Percentiles rank a stretch among this genome's conserved stretches.
These are phyloP conservation scores for Zoanthus sansibaricus DNA, from an alignment of 92 coral and sea anemone species.

Conservation along the genomic window DNA sequence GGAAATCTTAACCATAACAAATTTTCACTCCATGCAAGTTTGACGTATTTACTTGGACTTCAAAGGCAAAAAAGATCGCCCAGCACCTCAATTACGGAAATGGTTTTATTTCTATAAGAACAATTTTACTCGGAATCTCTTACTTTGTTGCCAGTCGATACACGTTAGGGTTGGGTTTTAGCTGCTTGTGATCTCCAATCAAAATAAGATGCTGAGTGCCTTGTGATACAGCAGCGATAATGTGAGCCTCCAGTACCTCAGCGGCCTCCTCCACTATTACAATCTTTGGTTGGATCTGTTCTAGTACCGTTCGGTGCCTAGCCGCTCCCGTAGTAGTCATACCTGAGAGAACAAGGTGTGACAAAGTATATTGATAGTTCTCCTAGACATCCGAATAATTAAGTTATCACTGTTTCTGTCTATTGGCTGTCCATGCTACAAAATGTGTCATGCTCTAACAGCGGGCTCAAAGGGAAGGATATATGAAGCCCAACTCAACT, in stretches of 20 bases:
- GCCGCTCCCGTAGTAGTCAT: slow-evolving; percentile 97
- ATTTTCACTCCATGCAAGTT: not conserved
- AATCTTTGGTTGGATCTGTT: slow-evolving; percentile 79
- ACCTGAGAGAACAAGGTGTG: not conserved
- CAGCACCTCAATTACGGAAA: not conserved
- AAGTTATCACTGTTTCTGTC: not conserved
- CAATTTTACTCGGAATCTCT: not conserved
- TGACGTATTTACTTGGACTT: too few relatives aligned
- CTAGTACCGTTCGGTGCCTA: slow-evolving; percentile 74
- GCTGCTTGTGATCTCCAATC: slow-evolving; percentile 94
- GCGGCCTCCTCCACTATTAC: slow-evolving; percentile 75
- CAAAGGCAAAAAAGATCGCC: too few relatives aligned
- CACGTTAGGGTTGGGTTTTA: slow-evolving; percentile 88
- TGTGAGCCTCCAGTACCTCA: slow-evolving; percentile 74
- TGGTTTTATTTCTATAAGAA: too few relatives aligned
- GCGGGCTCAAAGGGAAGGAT: too few relatives aligned
- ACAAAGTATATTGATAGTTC: too few relatives aligned
- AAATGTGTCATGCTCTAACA: too few relatives aligned
- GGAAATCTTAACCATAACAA: not conserved
- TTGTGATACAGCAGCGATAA: slow-evolving; percentile 79
- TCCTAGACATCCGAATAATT: not conserved
- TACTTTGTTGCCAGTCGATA: slow-evolving; percentile 75
- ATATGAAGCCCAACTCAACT: too few relatives aligned
- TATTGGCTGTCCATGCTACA: too few relatives aligned
- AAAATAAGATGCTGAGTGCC: slow-evolving; percentile 84